Base-by-base conservation (phyloP, 2,888 invertebrate genomes). In the Dendrolimus houi region DNA sequence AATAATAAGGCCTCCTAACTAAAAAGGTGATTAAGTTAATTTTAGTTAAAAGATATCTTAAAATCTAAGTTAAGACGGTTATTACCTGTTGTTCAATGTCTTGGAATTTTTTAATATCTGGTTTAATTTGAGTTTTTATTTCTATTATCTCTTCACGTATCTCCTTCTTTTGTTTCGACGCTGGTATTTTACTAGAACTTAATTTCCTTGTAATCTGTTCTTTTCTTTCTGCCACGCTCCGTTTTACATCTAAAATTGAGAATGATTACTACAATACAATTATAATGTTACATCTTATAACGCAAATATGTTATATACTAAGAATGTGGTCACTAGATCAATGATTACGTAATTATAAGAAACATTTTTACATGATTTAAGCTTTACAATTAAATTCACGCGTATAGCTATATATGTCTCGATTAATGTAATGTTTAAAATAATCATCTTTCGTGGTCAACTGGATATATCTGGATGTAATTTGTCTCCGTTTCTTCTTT, bases 191-290 rank as follows among this genome's bases (percentile, higher is more conserved):
- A 77, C 94, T 94, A 17, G 93, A 92, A 52, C 94, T 95, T 42
- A 95, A 80, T 57, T 95, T 93, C 75, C 94, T 94, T 13, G 95
- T 94, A 56, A 95, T 95, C 86, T 95, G 94, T 72, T 94, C 93
- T 63, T 95, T 93, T 64, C 95, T 87, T 75, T 95, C 95, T n/a
- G 94, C 94, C 42, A 95, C 95, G 56, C 94, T 94, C 62, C 93
- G 93, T 67, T 94, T 94, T 29, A 93, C 73, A 64, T 85, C 91
- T 91, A 57, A 2, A 67, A 63, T 52, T 57, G 41, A 54, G 14
- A 29, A 53, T n/a, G 14, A 14, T n/a, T 29, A 17, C 17, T 17
- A 17, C 17, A 17, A 17, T 17, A 3, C 17, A 17, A 17, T 17
- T 17, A 17, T 17, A 17, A 17, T 17, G 17, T 17, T 17, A 17